Conservation (phyloP, 2,113 vertebrate species). For the Callocephalon fimbriatum region DNA sequence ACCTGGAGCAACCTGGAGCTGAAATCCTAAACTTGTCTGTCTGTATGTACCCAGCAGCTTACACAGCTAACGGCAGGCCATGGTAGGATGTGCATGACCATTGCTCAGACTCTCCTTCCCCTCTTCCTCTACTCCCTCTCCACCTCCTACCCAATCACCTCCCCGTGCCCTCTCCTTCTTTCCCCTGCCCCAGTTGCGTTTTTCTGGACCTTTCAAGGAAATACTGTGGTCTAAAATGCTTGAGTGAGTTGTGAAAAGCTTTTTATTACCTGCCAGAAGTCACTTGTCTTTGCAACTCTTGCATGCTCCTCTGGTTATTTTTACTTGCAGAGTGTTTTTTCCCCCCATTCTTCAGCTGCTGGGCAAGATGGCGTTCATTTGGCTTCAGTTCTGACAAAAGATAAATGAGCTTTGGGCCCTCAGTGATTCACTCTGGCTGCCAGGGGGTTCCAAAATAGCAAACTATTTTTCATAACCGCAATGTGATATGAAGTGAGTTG, state of each 20-base stretch:
- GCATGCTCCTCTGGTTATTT: slow-evolving; percentile 87
- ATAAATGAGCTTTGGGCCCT: slow-evolving; percentile 99
- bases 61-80: not conserved
- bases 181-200: fast-evolving
- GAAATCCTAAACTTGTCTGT: fast-evolving
- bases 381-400: slow-evolving; percentile 99
- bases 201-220: not conserved
- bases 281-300: slow-evolving; percentile 84
- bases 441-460: slow-evolving; percentile 99
- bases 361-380: slow-evolving; percentile 95
- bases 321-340: slow-evolving; percentile 86
- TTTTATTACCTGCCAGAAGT: slow-evolving; percentile 87
- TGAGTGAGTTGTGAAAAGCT: slow-evolving; percentile 72
- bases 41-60: not conserved
- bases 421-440: slow-evolving; percentile 95
- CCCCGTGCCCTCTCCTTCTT: no score
- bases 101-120: not conserved
- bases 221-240: not conserved
- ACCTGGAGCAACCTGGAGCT: not conserved
- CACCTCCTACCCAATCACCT: not conserved
- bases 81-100: fast-evolving
- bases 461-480: slow-evolving; percentile 99
- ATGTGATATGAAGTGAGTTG: slow-evolving; percentile 93
- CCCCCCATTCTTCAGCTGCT: slow-evolving; percentile 93
- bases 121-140: not conserved